Base-by-base conservation (phyloP, 1,140 invertebrate species). In the Zaprionus davidi region DNA sequence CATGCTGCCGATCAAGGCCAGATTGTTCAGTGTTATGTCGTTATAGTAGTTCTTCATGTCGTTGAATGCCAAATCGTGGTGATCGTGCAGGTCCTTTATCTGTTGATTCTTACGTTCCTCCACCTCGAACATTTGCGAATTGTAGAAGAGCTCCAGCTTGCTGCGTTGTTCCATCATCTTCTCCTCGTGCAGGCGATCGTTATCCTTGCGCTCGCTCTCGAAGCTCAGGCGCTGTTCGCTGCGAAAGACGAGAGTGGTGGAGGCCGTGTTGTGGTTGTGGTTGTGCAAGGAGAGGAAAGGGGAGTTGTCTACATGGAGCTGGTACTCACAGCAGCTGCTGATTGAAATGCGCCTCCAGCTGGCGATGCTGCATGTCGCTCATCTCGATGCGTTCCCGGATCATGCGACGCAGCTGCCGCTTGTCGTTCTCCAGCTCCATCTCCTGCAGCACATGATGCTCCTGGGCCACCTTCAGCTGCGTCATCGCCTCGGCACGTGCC, bases 21-120 rank as follows among this genome's bases (percentile, higher is more conserved):
- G 94, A 93, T 98, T 99, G 91, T 98, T 98, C 1, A 98, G 92
- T 1, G 97, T 98, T 46, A 99, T 98, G 79, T 98, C 97, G 84
- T 98, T 98, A 81, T 98, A 99, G 93, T 98, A 99, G 92, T 96
- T 97, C 93, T 98, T 98, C 90, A 98, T 96, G 90, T 98, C 96
- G 51, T 95, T 94, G 90, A 98, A 97, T 1, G 96, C 96, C 81
- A 96, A 95, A 71, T 98, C 97, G 90, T 99, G 97, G 79, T 96
- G 95, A 71, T 95, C 95, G 72, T 97, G 96, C 58, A 99, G 91
- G 20, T 96, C 95, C 15, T 95, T 95, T 15, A 98, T 95, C 91
- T 98, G 97, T 62, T 95, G 95, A 92, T 98, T 98, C 93, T 98
- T 98, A 55, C 97, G 94, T 86, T 98, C 97, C 91, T 98, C 97